These are phyloP conservation scores for Aleiodes alternator DNA, from an alignment of 2,888 invertebrate species.

Conservation along the genomic window DNA sequence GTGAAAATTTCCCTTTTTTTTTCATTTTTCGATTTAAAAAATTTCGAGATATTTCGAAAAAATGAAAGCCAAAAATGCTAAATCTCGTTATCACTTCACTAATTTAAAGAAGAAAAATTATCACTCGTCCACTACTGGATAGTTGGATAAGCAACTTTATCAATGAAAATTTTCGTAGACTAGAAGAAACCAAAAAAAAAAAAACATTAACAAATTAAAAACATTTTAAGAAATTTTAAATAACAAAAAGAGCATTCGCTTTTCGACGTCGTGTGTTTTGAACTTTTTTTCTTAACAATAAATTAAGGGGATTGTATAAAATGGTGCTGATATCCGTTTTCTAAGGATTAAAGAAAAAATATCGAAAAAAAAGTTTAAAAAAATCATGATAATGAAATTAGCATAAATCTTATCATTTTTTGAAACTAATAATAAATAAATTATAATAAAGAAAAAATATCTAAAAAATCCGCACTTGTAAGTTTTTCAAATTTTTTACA, in stretches of 20 bases:
- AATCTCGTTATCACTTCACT: background rate
- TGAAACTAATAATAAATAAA: background rate
- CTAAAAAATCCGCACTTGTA: no score
- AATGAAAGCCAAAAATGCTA: no score
- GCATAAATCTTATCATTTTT: no score
- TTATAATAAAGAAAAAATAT: no score
- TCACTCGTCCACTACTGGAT: conserved; percentile 24
- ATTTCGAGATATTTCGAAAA: no score
- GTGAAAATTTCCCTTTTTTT: no score
- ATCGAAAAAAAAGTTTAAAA: no score
- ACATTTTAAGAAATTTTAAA: conserved; percentile 14
- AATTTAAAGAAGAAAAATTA: conserved; percentile 11
- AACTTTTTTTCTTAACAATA: conserved; percentile 21
- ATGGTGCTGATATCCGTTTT: conserved; percentile 15
- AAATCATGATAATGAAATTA: no score
- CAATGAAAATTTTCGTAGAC: conserved; percentile 19
- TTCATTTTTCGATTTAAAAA: no score
- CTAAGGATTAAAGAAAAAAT: background rate
- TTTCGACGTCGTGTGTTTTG: conserved; percentile 11
- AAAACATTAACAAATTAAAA: background rate
- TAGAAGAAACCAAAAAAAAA: background rate
- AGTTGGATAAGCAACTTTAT: conserved; percentile 22
- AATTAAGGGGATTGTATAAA: background rate
- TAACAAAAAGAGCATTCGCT: conserved; percentile 1
- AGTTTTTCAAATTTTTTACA: no score